Evolutionary conservation across 1,140 invertebrate species (phyloP).

Genomic region (Drosophila azteca): DNA sequence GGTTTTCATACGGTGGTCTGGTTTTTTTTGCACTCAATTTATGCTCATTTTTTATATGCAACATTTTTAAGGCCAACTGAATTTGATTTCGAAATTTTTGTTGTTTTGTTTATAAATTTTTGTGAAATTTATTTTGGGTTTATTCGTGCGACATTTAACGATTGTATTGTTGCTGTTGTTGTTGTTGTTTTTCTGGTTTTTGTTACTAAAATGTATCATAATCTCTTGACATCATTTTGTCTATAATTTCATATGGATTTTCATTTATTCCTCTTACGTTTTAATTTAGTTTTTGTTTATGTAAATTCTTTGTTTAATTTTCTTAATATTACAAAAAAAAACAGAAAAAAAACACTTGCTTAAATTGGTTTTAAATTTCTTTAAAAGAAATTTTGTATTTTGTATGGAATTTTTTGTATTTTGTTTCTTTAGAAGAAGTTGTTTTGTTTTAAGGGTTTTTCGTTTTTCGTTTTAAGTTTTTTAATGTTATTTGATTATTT

Average conservation of each 20-base stretch:
- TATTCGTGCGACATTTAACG: conserved; percentile 4
- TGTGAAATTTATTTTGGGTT: background rate
- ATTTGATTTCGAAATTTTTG: conserved; percentile 9
- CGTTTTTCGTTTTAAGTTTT: background rate
- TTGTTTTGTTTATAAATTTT: conserved; percentile 24
- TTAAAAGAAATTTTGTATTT: conserved; percentile 37
- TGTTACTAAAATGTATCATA: conserved; percentile 37
- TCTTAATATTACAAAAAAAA: conserved; percentile 18
- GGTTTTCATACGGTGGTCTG: conserved; percentile 65
- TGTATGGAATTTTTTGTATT: conserved; percentile 11
- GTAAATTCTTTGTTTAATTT: conserved; percentile 31
- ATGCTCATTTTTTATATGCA: conserved; percentile 50
- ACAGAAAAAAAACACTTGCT: conserved; percentile 6
- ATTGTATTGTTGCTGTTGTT: background rate
- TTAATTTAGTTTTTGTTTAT: conserved; percentile 30
- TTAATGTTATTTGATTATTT: conserved; percentile 12
- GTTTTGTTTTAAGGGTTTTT: conserved; percentile 22
- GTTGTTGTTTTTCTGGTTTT: too few species aligned
- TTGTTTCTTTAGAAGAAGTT: conserved; percentile 32
- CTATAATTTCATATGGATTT: conserved; percentile 3
- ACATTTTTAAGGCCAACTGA: conserved; percentile 59
- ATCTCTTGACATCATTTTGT: conserved; percentile 30
- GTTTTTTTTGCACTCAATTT: conserved; percentile 65
- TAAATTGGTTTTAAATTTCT: conserved; percentile 32
- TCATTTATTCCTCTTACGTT: conserved; percentile 14